Base-by-base conservation (phyloP, 2,113 vertebrate species). In the Atlantisia rogersi region DNA sequence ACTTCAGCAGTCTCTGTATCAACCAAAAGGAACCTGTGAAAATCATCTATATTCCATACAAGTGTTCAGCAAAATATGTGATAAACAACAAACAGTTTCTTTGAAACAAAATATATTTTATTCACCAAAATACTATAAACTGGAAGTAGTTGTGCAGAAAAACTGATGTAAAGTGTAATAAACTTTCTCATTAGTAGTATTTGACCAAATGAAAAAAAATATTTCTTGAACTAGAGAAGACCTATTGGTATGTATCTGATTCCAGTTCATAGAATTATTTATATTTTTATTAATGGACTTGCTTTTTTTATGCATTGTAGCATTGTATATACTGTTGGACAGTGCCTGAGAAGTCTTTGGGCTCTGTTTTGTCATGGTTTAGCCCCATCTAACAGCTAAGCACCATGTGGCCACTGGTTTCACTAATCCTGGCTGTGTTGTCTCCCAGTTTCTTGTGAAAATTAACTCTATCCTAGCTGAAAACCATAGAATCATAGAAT, bases 211-310 rank as follows among this genome's bases (percentile, higher is more conserved):
- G 5, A 7, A 77, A 63, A 85, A 88, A 53, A 1, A 1, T 5
- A 1, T 82, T 60, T 9, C 19, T 55, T 73, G 40, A 91, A 40
- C 25, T 31, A 60, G 14, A 73, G 7, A 75, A 63, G 18, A 60
- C 5, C 11, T 31, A 20, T 6, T 1, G 1, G 2, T 21, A 60
- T 15, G 12, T 10, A 62, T 6, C 5, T 12, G 8, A 78, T 46
- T 68, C 3, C 14, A 22, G 10, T 37, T 56, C 10, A 39, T 8
- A 75, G 24, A 71, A 2, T 0, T 28, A 48, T 89, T 81, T 58
- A 32, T 12, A 67, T 24, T 5, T 5, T 53, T 85, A 35, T 69
- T 62, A 29, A n/a, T 26, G 8, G 4, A 4, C 19, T 60, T 24
- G 14, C 11, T 64, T 6, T 40, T 9, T 50, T 73, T 16, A 42